phyloP scores from a whole-genome alignment of 2,113 vertebrate species.

The Heterocephalus glaber region DNA sequence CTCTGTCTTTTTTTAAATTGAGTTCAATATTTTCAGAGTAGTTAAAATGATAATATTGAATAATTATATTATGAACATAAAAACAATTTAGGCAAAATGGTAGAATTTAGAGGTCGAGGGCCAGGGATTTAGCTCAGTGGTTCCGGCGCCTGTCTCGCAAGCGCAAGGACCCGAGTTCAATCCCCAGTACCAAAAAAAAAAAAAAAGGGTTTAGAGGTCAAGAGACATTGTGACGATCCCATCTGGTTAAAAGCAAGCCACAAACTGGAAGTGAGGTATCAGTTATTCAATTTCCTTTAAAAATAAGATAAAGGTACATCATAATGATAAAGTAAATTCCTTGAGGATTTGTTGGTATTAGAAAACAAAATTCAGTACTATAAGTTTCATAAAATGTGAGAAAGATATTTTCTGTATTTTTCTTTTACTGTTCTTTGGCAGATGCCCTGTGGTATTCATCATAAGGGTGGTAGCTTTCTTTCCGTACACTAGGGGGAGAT shows the following conservation, averaged over 20 bases:
- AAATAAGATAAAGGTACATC: background rate
- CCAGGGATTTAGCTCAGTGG: no score
- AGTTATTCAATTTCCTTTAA: background rate
- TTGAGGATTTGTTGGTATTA: background rate
- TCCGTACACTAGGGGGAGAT: conserved; percentile 82
- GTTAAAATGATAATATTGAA: background rate
- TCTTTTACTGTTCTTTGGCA: background rate
- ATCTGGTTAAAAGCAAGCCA: background rate
- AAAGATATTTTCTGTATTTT: background rate
- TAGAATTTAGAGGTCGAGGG: background rate
- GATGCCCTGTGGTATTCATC: conserved; percentile 55
- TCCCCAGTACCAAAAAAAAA: no score
- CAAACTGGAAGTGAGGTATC: background rate
- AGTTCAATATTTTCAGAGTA: background rate
- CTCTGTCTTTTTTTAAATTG: background rate
- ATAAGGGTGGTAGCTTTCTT: conserved; percentile 50
- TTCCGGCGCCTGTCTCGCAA: no score
- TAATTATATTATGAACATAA: background rate
- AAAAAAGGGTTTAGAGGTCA: background rate
- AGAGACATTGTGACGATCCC: background rate
- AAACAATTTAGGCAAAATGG: background rate
- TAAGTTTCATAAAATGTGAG: background rate
- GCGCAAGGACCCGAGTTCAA: no score
- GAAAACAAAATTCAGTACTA: background rate
- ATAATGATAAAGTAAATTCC: background rate